Evolutionary conservation across 2,797 vertebrate species (phyloP).

Genomic region (Periparus ater): DNA sequence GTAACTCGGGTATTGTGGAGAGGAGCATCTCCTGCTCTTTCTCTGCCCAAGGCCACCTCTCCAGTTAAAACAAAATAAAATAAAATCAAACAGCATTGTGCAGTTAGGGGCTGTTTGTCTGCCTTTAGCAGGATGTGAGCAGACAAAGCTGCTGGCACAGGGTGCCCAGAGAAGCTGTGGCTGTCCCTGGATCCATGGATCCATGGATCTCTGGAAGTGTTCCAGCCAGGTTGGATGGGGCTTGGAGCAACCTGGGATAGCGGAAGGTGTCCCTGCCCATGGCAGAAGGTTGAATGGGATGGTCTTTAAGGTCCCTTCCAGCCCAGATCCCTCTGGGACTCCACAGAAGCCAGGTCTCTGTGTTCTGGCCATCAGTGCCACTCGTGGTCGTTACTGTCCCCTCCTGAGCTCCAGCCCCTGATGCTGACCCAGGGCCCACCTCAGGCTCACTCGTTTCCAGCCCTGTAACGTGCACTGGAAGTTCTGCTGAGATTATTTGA

Average conservation of each 20-base stretch:
- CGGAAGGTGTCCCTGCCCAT: background rate
- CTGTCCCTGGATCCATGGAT: no score
- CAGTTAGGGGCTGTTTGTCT: background rate
- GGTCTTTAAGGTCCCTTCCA: background rate
- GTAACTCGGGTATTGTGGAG: background rate
- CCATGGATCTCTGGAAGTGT: background rate
- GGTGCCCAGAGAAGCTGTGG: background rate
- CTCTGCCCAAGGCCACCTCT: background rate
- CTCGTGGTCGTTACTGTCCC: background rate
- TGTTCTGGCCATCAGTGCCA: background rate
- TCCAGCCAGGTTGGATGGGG: fast-evolving
- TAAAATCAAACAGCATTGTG: background rate
- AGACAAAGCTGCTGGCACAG: background rate
- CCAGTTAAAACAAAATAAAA: background rate
- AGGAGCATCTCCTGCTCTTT: background rate
- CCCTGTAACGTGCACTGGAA: background rate
- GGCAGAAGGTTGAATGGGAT: background rate
- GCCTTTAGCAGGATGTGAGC: background rate
- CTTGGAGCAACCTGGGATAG: background rate
- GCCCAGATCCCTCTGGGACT: background rate
- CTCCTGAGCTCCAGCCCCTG: background rate
- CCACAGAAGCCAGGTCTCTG: background rate
- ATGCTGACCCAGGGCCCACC: background rate
- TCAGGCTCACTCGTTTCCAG: background rate
- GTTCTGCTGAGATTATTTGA: background rate